Conservation (phyloP, 2,888 invertebrate genomes). For the Diaphora mendica region DNA sequence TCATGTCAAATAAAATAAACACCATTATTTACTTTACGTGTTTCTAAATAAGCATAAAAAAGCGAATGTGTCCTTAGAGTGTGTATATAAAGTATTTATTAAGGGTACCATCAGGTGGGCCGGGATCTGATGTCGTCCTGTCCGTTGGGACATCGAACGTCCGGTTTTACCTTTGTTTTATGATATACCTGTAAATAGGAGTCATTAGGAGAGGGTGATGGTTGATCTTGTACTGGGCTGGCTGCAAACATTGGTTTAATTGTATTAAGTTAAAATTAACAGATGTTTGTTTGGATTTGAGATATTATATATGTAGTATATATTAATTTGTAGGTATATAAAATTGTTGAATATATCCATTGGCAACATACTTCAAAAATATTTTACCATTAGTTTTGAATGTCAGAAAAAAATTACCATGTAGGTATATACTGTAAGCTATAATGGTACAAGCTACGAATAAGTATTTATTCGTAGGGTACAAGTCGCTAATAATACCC, state of each 20-base stretch:
- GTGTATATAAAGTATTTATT: conserved; percentile 72
- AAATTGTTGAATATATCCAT: background rate
- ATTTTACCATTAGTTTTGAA: background rate
- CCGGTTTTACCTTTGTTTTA: conserved; percentile 64
- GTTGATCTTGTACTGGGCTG: background rate
- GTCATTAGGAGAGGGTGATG: conserved; percentile 11
- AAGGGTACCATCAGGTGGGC: conserved; percentile 51
- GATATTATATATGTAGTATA: too few species aligned
- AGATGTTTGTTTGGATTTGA: background rate
- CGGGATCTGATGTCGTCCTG: conserved; percentile 23
- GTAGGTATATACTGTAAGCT: too few species aligned
- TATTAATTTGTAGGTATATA: too few species aligned
- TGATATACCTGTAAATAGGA: conserved; percentile 35
- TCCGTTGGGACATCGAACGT: conserved; percentile 55
- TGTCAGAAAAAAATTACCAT: background rate
- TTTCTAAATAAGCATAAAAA: conserved; percentile 58
- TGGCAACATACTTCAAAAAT: background rate
- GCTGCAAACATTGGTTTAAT: background rate
- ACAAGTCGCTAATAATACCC: too few species aligned
- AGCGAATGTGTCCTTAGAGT: conserved; percentile 55
- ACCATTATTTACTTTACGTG: conserved; percentile 59
- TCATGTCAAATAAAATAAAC: conserved; percentile 26
- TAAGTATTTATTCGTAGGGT: too few species aligned
- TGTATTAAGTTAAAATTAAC: background rate
- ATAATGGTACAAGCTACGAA: too few species aligned